Percentiles rank a stretch among this genome's conserved stretches.
phyloP scores from a whole-genome alignment of 2,113 vertebrate species.

The Charina bottae region DNA sequence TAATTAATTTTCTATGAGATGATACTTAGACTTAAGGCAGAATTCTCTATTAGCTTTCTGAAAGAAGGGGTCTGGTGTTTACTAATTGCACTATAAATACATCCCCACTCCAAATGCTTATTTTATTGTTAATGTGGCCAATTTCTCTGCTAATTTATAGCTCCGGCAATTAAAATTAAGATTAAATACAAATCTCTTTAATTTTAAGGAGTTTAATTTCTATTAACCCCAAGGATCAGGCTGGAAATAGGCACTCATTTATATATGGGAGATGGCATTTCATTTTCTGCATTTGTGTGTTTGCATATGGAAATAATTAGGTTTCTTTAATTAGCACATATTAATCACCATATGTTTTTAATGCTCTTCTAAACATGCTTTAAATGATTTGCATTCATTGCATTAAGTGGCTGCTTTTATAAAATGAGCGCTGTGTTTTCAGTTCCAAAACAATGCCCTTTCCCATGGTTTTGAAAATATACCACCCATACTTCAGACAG shows the following conservation, averaged over 20 bases:
- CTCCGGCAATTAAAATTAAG: slow-evolving; percentile 43
- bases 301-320: slow-evolving; percentile 56
- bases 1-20: neutral
- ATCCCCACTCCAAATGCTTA: slow-evolving; percentile 39
- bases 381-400: slow-evolving; percentile 41
- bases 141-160: slow-evolving; percentile 45
- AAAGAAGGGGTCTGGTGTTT: slow-evolving; percentile 14
- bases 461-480: slow-evolving; percentile 39
- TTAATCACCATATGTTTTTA: slow-evolving; percentile 43
- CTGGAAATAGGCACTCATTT: slow-evolving; percentile 42
- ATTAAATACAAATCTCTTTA: slow-evolving; percentile 59
- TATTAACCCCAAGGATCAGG: slow-evolving; percentile 36
- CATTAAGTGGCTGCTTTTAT: slow-evolving; percentile 49
- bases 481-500: slow-evolving; percentile 17
- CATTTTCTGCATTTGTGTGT: slow-evolving; percentile 38
- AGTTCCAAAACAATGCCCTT: slow-evolving; percentile 4
- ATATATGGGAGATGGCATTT: slow-evolving; percentile 42
- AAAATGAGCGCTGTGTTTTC: slow-evolving; percentile 33
- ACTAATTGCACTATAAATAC: slow-evolving; percentile 40
- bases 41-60: slow-evolving; percentile 29
- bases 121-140: slow-evolving; percentile 44
- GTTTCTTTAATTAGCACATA: slow-evolving; percentile 47
- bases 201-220: slow-evolving; percentile 58
- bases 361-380: slow-evolving; percentile 47
- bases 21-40: neutral